Base-by-base conservation (phyloP, 2,888 invertebrate genomes). In the Amphiduros pacificus region DNA sequence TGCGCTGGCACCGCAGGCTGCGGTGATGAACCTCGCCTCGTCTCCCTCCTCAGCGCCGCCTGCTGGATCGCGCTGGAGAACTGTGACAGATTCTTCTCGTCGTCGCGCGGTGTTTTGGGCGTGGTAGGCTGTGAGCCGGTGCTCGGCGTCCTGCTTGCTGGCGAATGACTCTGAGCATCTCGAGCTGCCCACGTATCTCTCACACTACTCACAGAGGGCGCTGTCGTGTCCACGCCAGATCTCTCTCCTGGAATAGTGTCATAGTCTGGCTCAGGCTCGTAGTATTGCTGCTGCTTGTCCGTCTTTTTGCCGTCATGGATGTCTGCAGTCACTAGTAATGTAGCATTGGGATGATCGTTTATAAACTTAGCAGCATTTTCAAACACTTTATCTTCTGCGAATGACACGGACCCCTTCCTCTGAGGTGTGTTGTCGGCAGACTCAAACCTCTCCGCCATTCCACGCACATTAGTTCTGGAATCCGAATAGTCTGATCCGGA, bases 301-400 rank as follows among this genome's bases (percentile, higher is more conserved):
- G n/a, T n/a, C n/a, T n/a, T n/a, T n/a, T n/a, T n/a, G n/a, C n/a
- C n/a, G n/a, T n/a, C n/a, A n/a, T n/a, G n/a, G n/a, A n/a, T n/a
- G 20, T 60, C 73, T 20, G 57, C 20, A 5, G 76, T 77, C 14
- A 77, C 75, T 40, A 78, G 62, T 48, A 77, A 54, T 40, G 71
- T 73, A 20, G 78, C 76, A 68, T 75, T 76, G 1, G 78, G 76
- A 62, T 78, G 74, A 59, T 75, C 75, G 63, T 75, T 70, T 32
- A 78, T 68, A 61, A 75, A 77, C 27, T 63, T 64, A 40, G 74
- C 72, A 41, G 78, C 77, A 69, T 66, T 73, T 55, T 76, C 75
- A 61, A 66, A 66, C 0, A 77, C 73, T 56, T 71, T 36, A 17
- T 36, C 36, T 36, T 36, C 36, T 36, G 36, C 36, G 17, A 36